These are phyloP conservation scores for Stramonita haemastoma DNA, from an alignment of 2,888 invertebrate genomes.

Conservation along the genomic window DNA sequence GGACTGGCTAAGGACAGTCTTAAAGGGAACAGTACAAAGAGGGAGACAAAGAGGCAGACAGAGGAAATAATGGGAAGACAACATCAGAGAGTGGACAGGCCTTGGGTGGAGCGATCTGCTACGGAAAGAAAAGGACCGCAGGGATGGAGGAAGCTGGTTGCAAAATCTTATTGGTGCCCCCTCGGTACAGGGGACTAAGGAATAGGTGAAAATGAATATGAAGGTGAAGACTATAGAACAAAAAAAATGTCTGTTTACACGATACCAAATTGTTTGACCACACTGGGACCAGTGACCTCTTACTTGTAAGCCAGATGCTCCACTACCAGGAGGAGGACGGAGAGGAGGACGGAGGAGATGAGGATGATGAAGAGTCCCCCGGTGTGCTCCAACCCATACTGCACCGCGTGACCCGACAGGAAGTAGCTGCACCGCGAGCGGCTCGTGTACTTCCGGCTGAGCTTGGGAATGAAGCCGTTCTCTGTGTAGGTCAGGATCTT, in stretches of 20 bases:
- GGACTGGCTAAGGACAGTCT: too few species aligned
- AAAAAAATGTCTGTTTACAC: not conserved
- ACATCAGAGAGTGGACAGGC: too few species aligned
- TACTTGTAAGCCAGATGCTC: constrained; percentile 94
- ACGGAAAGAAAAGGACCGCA: too few species aligned
- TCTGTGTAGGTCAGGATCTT: constrained; percentile 81
- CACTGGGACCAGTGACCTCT: constrained; percentile 83
- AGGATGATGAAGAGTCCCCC: constrained; percentile 70
- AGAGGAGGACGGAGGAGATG: constrained; percentile 64
- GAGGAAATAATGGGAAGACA: too few species aligned
- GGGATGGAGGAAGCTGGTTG: too few species aligned
- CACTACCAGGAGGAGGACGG: constrained; percentile 85
- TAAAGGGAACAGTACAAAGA: too few species aligned
- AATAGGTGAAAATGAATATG: too few species aligned
- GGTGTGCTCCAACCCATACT: constrained; percentile 66
- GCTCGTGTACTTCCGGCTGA: constrained; percentile 65
- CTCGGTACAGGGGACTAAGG: too few species aligned
- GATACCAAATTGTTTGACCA: not conserved
- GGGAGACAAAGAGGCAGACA: too few species aligned
- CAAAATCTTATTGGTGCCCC: too few species aligned
- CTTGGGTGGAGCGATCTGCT: too few species aligned
- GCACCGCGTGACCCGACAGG: constrained; percentile 50
- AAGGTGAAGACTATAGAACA: too few species aligned
- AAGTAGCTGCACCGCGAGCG: constrained; percentile 78
- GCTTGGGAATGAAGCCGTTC: constrained; percentile 67